Evolutionary conservation across 2,888 invertebrate species (phyloP), one percentile per base, ranked within the genome.

Genomic region (Unio delphinus): DNA sequence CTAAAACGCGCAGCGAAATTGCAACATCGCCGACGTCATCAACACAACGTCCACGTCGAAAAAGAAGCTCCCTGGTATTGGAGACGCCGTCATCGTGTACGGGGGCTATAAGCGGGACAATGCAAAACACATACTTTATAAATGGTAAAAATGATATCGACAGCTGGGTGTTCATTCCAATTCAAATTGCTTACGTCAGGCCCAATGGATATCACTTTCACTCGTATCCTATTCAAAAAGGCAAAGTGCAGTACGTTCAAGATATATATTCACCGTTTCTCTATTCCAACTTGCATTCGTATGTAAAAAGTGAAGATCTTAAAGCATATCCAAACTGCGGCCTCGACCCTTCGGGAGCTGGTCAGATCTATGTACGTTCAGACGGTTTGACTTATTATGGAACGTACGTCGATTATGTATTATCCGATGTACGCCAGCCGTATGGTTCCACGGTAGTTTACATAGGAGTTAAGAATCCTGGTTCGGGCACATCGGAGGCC

Each of bases 341-440:
- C 7, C 63, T 70, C 4, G 68, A 75, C 2, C 71, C 75, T 30
- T 70, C 64, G n/a, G 81, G 79, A 6, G 78, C 80, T n/a, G 86
- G 86, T 20, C 78, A 78, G 57, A 78, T 84, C 11, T 81, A 72
- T 62, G 73, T 86, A 4, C 66, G 74, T 45, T 78, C 85, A 18
- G 70, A 76, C 55, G 86, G 86, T 1, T 69, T 86, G 1, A 82
- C 81, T 64, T 85, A 85, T 65, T 64, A 79, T 3, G 86, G 85
- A 11, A 67, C 64, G 23, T 83, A 80, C 69, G 79, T 80, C 20
- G 84, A 86, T n/a, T 77, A 77, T 23, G 79, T 80, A 23, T 73
- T 83, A 17, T 66, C 84, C 8, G 82, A 86, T 64, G 73, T 73
- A 30, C 70, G 80, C 15, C 70, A 79, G 45, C 77, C 84, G 15